A percentile compares a stretch with the other conserved stretches of the same genome.
phyloP scores from a whole-genome alignment of 2,797 vertebrate genomes.

The Monodelphis domestica region DNA sequence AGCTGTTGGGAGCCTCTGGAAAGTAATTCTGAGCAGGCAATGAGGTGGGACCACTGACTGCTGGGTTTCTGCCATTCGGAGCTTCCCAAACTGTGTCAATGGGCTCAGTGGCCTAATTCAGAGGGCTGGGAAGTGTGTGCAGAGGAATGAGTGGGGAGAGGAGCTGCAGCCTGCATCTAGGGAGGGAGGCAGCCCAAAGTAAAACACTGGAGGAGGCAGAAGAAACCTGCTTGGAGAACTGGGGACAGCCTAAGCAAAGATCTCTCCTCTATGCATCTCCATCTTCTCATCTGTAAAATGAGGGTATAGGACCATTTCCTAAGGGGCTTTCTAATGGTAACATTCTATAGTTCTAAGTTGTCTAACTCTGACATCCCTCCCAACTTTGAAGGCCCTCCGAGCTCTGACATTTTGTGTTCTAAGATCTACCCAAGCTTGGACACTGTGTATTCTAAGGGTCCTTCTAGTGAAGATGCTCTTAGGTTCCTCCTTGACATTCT shows the following conservation, averaged over 20 bases:
- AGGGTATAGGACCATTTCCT: not conserved
- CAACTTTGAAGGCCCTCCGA: too few species aligned
- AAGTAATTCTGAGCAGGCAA: not conserved
- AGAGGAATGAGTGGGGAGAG: rapidly evolving
- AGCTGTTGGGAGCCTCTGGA: not conserved
- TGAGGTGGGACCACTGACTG: not conserved
- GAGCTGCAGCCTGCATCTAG: not conserved
- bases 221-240: not conserved
- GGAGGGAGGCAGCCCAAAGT: not conserved
- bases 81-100: not conserved
- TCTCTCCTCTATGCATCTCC: not conserved
- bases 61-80: rapidly evolving
- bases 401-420: too few species aligned
- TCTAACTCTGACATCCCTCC: not conserved
- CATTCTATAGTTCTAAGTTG: not conserved
- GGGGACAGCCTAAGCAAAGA: not conserved
- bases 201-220: not conserved
- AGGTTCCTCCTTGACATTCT: not conserved
- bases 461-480: too few species aligned
- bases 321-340: not conserved
- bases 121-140: not conserved
- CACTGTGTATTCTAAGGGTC: too few species aligned
- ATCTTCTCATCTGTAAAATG: not conserved
- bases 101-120: not conserved
- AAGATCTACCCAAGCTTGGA: too few species aligned